Conservation (phyloP, 2,113 vertebrate species). For the Synodontis membranacea region DNA sequence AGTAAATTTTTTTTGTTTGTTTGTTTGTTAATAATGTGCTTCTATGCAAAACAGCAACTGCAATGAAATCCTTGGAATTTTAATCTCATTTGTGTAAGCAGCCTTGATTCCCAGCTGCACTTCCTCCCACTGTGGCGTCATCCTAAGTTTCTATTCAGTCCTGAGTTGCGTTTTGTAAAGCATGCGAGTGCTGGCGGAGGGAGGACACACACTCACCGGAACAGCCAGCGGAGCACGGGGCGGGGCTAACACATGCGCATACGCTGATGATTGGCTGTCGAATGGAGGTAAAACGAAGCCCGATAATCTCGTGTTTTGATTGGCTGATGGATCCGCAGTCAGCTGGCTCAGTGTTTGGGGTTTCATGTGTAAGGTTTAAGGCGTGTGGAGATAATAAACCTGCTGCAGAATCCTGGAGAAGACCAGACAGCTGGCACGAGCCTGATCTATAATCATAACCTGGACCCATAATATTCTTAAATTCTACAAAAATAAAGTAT, state of each 20-base stretch:
- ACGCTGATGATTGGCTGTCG: slow-evolving; percentile 25
- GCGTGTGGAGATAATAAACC: background rate
- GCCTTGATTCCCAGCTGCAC: background rate
- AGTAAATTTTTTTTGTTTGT: background rate
- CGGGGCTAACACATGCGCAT: slow-evolving; percentile 2
- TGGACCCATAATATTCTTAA: background rate
- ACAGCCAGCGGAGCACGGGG: slow-evolving; percentile 17
- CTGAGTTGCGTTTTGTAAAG: slow-evolving; percentile 30
- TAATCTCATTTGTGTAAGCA: background rate
- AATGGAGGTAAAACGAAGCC: background rate
- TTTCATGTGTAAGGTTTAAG: background rate
- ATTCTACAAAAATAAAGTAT: background rate
- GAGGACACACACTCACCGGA: background rate
- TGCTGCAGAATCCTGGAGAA: background rate
- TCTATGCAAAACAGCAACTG: background rate
- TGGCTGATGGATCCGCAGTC: background rate
- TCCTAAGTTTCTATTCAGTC: slow-evolving; percentile 46
- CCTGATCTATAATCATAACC: background rate
- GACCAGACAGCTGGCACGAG: background rate
- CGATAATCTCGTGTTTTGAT: background rate
- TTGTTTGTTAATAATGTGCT: no score
- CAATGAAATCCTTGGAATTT: background rate
- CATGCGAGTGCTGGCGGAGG: background rate
- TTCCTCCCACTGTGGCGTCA: background rate
- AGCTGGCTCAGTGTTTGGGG: background rate